These are phyloP conservation scores for Oscheius sp. DNA, from an alignment of 2,888 invertebrate genomes.

Conservation along the genomic window DNA sequence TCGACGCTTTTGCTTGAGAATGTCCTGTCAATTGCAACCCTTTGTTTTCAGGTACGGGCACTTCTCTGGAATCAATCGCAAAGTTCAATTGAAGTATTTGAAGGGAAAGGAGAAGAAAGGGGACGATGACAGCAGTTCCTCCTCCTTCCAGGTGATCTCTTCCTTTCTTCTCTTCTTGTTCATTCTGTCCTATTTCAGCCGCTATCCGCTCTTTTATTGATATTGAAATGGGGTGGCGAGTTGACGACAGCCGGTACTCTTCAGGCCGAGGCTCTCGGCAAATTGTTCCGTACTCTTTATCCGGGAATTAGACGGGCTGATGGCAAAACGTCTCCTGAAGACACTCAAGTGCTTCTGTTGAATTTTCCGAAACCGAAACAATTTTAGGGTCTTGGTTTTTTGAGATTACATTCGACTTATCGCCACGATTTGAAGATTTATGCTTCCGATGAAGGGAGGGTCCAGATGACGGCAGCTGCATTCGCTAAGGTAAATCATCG, in stretches of 20 bases:
- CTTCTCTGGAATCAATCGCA: constrained; percentile 99
- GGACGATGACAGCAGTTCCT: constrained; percentile 22
- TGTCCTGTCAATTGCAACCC: constrained; percentile 3
- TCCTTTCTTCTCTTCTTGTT: background rate
- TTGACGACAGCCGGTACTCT: constrained; percentile 89
- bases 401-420: constrained; percentile 95
- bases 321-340: constrained; percentile 68
- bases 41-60: constrained; percentile 87
- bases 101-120: constrained; percentile 52
- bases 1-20: background rate
- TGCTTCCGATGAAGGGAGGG: constrained; percentile 97
- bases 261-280: constrained; percentile 78
- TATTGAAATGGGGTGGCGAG: constrained; percentile 99
- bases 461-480: constrained; percentile 99
- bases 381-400: constrained; percentile 85
- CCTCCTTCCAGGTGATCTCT: background rate
- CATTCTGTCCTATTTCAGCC: background rate
- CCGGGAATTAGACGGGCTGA: constrained; percentile 77
- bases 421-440: constrained; percentile 83
- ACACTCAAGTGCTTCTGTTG: constrained; percentile 58
- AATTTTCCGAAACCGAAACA: background rate
- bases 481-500: constrained; percentile 85
- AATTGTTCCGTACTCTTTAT: constrained; percentile 99
- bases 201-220: constrained; percentile 86
- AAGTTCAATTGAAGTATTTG: constrained; percentile 99